phyloP scores from a whole-genome alignment of 2,797 vertebrate genomes.

The Bufotes viridis region DNA sequence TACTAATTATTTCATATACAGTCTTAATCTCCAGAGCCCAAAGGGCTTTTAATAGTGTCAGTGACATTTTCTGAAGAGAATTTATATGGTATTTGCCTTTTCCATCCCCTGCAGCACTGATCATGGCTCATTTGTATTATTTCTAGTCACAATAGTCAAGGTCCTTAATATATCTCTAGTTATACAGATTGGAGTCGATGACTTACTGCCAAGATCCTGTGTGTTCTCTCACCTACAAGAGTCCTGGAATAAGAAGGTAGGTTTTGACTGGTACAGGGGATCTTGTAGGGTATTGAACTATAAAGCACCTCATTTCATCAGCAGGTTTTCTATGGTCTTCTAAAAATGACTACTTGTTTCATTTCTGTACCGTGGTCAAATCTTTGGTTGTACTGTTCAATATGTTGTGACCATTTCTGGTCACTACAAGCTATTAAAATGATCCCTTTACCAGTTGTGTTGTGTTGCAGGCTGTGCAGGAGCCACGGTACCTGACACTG shows the following conservation, averaged over 20 bases:
- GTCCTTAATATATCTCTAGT: slow-evolving; percentile 48
- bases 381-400: too few species aligned
- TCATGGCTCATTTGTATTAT: slow-evolving; percentile 57
- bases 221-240: not conserved
- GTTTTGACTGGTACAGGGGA: not conserved
- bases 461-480: not conserved
- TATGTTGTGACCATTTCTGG: not conserved
- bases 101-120: slow-evolving; percentile 42
- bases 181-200: slow-evolving; percentile 46
- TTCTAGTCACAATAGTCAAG: slow-evolving; percentile 37
- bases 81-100: slow-evolving; percentile 60
- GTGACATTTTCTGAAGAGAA: slow-evolving; percentile 60
- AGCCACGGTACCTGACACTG: not conserved
- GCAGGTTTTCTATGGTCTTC: not conserved
- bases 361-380: not conserved
- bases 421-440: not conserved
- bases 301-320: not conserved
- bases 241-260: not conserved
- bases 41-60: slow-evolving; percentile 59
- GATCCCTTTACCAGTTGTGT: not conserved
- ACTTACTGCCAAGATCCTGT: not conserved
- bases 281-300: not conserved
- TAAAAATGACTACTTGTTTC: not conserved
- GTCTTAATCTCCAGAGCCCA: slow-evolving; percentile 58
- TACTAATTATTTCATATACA: slow-evolving; percentile 62